Percentiles rank a stretch among this genome's conserved stretches.
These are phyloP conservation scores for Ictidomys tridecemlineatus DNA, from an alignment of 2,113 vertebrate genomes.

Conservation along the genomic window DNA sequence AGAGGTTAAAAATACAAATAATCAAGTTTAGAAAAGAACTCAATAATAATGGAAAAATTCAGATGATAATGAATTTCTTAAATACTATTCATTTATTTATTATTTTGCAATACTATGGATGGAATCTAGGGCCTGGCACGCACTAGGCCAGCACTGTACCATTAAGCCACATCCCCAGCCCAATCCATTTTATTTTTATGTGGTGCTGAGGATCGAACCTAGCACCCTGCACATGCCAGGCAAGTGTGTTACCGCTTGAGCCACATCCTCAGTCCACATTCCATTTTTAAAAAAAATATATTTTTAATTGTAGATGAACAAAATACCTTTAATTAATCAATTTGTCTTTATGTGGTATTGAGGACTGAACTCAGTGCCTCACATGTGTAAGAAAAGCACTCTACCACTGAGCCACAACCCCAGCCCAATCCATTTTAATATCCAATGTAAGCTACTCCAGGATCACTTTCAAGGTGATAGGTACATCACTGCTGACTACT, in stretches of 20 bases:
- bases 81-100: background rate
- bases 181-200: too few relatives aligned
- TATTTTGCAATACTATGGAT: background rate
- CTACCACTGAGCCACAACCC: too few relatives aligned
- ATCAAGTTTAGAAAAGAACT: background rate
- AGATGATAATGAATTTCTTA: background rate
- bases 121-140: background rate
- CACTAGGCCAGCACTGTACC: background rate
- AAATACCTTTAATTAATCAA: too few relatives aligned
- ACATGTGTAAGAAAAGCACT: too few relatives aligned
- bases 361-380: too few relatives aligned
- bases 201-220: too few relatives aligned
- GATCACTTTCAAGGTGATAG: background rate
- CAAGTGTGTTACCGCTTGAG: background rate
- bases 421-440: background rate
- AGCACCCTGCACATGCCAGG: too few relatives aligned
- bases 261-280: too few relatives aligned
- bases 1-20: constrained; percentile 9
- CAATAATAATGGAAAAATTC: background rate
- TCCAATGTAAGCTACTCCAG: background rate
- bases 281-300: too few relatives aligned
- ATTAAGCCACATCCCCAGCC: too few relatives aligned
- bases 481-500: background rate
- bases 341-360: too few relatives aligned
- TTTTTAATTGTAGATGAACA: too few relatives aligned